phyloP scores from a whole-genome alignment of 2,113 vertebrate species.

The Cyphomyrus plagiostoma region DNA sequence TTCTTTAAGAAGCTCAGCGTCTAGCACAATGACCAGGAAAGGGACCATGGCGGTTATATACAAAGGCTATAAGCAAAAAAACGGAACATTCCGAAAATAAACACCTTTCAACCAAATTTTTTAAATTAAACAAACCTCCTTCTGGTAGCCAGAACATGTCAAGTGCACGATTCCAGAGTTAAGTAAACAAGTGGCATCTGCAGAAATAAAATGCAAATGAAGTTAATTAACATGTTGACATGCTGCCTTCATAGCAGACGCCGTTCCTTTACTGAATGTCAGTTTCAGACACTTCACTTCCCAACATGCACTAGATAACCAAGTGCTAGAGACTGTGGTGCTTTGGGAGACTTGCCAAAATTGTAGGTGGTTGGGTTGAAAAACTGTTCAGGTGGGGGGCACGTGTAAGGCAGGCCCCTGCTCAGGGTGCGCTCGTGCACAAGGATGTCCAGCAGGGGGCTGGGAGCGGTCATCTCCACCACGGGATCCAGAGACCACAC shows the following conservation, averaged over 20 bases:
- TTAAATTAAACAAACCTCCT: conserved; percentile 67
- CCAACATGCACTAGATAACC: neutral
- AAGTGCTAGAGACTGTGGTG: neutral
- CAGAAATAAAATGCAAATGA: conserved; percentile 22
- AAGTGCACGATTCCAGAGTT: conserved; percentile 80
- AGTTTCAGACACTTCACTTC: neutral
- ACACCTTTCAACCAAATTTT: neutral
- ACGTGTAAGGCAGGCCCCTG: conserved; percentile 72
- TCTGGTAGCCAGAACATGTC: conserved; percentile 88
- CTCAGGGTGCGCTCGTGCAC: conserved; percentile 82
- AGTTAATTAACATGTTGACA: neutral
- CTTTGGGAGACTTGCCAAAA: conserved; percentile 70
- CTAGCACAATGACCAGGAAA: conserved; percentile 55
- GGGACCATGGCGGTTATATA: neutral
- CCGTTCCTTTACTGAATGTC: too few relatives aligned
- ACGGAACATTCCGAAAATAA: neutral
- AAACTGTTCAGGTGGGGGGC: conserved; percentile 87
- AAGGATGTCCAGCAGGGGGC: conserved; percentile 71
- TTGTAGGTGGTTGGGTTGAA: conserved; percentile 85
- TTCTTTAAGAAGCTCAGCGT: conserved; percentile 86
- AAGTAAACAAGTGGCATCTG: conserved; percentile 85
- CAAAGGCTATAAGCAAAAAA: neutral
- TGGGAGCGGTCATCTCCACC: conserved; percentile 64
- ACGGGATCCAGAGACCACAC: conserved; percentile 86
- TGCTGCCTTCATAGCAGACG: neutral